Conservation (phyloP, 2,888 invertebrate species). For the Epinotia brunnichana region DNA sequence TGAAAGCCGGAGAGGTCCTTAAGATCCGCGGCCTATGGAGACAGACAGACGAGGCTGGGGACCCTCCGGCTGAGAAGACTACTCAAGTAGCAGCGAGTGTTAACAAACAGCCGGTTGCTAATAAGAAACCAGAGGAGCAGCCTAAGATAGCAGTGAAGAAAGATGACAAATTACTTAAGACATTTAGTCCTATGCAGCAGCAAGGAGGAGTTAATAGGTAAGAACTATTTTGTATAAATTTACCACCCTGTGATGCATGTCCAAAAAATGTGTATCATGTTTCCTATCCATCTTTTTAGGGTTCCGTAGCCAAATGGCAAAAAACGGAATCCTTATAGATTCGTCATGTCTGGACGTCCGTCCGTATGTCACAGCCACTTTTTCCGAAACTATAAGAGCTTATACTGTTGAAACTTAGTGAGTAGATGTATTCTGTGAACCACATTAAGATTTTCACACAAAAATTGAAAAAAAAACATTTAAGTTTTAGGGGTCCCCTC, state of each 20-base stretch:
- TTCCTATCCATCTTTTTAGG: no score
- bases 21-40: constrained; percentile 92
- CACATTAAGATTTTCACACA: no score
- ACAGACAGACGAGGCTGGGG: constrained; percentile 82
- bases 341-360: no score
- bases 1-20: constrained; percentile 91
- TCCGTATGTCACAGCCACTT: no score
- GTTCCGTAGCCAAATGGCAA: no score
- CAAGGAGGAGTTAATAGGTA: constrained; percentile 70
- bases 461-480: no score
- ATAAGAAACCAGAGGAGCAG: constrained; percentile 64
- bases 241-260: background rate
- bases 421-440: no score
- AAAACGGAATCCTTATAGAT: no score
- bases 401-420: no score
- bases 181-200: constrained; percentile 67
- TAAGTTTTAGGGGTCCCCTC: no score
- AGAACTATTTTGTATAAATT: constrained; percentile 14
- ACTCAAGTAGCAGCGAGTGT: constrained; percentile 54
- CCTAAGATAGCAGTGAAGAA: constrained; percentile 77
- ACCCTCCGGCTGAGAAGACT: constrained; percentile 64
- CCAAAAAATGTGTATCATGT: no score
- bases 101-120: constrained; percentile 58
- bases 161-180: constrained; percentile 78
- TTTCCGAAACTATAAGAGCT: no score